These are phyloP conservation scores for Anguilla japonica DNA, from an alignment of 2,113 vertebrate species.

Conservation along the genomic window DNA sequence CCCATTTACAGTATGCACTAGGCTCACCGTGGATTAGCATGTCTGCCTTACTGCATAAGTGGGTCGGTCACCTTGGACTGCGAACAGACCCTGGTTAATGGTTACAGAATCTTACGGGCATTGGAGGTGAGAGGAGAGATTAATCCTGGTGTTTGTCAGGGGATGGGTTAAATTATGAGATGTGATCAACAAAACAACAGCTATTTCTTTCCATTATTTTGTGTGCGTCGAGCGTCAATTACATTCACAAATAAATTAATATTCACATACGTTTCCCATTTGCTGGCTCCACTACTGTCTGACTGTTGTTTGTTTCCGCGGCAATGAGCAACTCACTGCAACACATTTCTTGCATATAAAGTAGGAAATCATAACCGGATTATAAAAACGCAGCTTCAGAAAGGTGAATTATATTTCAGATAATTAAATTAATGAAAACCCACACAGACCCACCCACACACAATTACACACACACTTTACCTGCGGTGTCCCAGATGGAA, in stretches of 20 bases:
- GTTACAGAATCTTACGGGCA: neutral
- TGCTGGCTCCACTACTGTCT: no score
- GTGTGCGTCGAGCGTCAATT: no score
- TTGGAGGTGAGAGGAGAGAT: neutral
- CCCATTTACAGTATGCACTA: neutral
- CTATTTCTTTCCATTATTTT: neutral
- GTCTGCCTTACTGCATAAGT: neutral
- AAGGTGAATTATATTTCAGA: no score
- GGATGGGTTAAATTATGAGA: neutral
- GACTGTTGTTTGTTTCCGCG: no score
- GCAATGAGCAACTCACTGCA: no score
- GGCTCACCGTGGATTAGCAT: neutral
- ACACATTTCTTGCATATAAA: no score
- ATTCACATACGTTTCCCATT: no score
- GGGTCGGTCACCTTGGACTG: neutral
- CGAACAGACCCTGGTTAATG: neutral
- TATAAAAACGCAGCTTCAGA: no score
- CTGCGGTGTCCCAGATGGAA: slow-evolving; percentile 96
- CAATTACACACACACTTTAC: slow-evolving; percentile 57
- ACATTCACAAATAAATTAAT: no score
- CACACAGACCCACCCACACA: neutral
- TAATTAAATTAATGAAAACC: no score
- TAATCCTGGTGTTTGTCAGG: neutral
- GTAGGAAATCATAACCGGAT: no score
- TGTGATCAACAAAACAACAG: neutral